Base-by-base conservation (phyloP, 2,113 vertebrate species). In the Notarius lentiginosus region DNA sequence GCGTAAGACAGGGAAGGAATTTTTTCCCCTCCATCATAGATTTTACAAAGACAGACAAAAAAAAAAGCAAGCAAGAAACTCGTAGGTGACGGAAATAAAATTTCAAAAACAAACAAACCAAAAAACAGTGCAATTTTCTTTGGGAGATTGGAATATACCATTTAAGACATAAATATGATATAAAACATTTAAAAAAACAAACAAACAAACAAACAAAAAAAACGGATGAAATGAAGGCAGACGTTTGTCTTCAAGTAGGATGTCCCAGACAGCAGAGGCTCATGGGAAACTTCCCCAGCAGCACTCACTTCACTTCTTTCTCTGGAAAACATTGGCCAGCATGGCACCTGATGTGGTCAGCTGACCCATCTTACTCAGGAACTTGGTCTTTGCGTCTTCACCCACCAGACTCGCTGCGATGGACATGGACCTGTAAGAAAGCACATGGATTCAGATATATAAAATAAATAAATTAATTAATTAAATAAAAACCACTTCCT, bases 351-450 rank as follows among this genome's bases (percentile, higher is more conserved):
- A 99, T 0, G 99, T 99, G 82, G 99, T 99, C 92, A 99, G 93
- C 94, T 99, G 99, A 90, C 99, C 99, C 98, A 99, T 99, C 96
- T 99, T 99, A 92, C 98, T 99, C 92, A 99, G 93, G 92, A 99
- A 99, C 95, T 99, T 99, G 91, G 98, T 99, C 95, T 99, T 99
- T 87, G 99, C 98, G 70, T 99, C 99, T 94, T 99, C 99, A 27
- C 98, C 98, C 89, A 99, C 98, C 87, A 99, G 95, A 93, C 98
- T 99, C 2, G 98, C 97, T 83, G 98, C 98, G 70, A 99, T 99
- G 2, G 98, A 99, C 94, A 99, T 96, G 0, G 97, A 99, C 72
- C 98, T 99, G 86, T 34, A 89, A 89, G 30, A 12, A 79, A 86
- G 51, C 58, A 89, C 34, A 82, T 53, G 75, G 68, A 84, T 9